A percentile compares a stretch with the other conserved stretches of the same genome.
Evolutionary conservation across 2,797 vertebrate genomes (phyloP).

Genomic region (Microctenopoma lineatum): DNA sequence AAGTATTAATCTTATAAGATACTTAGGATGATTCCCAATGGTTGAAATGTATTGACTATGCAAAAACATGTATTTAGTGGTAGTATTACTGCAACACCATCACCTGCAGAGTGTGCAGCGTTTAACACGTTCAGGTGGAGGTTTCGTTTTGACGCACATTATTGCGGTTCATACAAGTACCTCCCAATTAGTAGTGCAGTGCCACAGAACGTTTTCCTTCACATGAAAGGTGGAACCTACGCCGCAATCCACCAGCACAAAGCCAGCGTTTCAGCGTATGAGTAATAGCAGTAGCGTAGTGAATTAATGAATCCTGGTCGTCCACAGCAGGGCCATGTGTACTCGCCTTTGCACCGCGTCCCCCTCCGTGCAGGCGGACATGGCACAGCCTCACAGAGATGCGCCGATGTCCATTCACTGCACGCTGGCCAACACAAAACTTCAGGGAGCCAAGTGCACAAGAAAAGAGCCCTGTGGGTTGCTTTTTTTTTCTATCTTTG

Average conservation of each 20-base stretch:
- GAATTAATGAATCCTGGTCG: slow-evolving; percentile 29
- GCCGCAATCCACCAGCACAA: background rate
- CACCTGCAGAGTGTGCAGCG: too few species aligned
- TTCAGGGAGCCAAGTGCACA: slow-evolving; percentile 45
- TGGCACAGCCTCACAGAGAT: slow-evolving; percentile 74
- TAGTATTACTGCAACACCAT: too few species aligned
- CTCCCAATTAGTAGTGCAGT: background rate
- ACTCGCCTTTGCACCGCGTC: slow-evolving; percentile 17
- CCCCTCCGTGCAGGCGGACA: slow-evolving; percentile 57
- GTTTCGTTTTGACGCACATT: too few species aligned
- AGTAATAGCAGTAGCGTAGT: slow-evolving; percentile 9
- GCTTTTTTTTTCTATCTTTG: slow-evolving; percentile 19
- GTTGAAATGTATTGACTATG: too few species aligned
- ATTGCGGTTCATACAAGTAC: too few species aligned
- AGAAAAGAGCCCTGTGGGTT: slow-evolving; percentile 40
- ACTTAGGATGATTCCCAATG: too few species aligned
- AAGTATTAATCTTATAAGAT: too few species aligned
- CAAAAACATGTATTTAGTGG: too few species aligned
- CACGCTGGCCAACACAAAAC: slow-evolving; percentile 53
- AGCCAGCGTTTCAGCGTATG: background rate
- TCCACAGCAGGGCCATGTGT: slow-evolving; percentile 51
- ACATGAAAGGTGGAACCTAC: background rate
- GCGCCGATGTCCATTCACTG: slow-evolving; percentile 61
- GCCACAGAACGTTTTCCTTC: background rate
- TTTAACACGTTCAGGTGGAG: too few species aligned